phyloP scores from a whole-genome alignment of 2,797 vertebrate species.

The Enteromius trimaculatus region DNA sequence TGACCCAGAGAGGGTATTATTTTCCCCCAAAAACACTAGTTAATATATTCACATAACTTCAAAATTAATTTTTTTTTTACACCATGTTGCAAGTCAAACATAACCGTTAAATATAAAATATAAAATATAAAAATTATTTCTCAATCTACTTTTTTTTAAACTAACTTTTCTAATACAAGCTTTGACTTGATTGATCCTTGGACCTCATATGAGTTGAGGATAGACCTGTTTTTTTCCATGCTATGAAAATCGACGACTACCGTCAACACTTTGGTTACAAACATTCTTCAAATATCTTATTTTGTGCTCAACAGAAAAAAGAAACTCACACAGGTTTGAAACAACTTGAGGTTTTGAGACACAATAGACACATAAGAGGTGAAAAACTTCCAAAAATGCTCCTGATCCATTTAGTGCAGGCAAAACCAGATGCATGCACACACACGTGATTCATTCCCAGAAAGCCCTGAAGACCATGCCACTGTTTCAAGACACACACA shows the following conservation, averaged over 20 bases:
- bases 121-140: too few species aligned
- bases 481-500: conserved; percentile 25
- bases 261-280: not conserved
- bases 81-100: not conserved
- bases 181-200: not conserved
- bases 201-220: not conserved
- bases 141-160: not conserved
- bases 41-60: not conserved
- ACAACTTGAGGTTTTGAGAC: not conserved
- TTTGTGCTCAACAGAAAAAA: not conserved
- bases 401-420: not conserved
- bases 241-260: not conserved
- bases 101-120: not conserved
- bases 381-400: not conserved
- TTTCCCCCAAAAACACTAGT: not conserved
- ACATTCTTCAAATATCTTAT: not conserved
- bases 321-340: not conserved
- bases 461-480: not conserved
- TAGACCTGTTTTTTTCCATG: not conserved
- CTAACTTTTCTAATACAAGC: not conserved
- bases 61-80: too few species aligned
- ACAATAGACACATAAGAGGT: not conserved
- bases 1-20: not conserved
- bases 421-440: not conserved
- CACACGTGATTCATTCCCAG: not conserved